phyloP scores from a whole-genome alignment of 2,888 invertebrate genomes.

The Tachina fera region DNA sequence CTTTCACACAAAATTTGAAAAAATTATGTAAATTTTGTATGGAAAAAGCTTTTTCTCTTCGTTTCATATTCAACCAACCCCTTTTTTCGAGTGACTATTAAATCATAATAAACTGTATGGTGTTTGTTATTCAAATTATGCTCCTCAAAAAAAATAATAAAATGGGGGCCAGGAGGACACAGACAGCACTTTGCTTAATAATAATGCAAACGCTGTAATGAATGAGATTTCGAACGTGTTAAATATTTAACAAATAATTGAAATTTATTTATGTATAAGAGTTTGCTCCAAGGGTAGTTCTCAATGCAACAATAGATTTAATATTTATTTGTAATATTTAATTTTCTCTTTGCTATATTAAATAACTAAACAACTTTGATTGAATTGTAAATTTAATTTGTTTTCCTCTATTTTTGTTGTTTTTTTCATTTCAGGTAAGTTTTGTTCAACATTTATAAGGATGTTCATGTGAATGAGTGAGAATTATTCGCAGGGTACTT shows the following conservation, averaged over 20 bases:
- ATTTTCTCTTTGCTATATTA: neutral
- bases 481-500: neutral
- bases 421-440: slow-evolving; percentile 55
- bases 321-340: slow-evolving; percentile 40
- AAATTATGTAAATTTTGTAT: slow-evolving; percentile 64
- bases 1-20: slow-evolving; percentile 41
- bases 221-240: slow-evolving; percentile 39
- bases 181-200: neutral
- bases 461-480: neutral
- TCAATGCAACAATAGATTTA: neutral
- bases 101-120: slow-evolving; percentile 27
- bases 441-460: neutral
- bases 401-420: neutral
- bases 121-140: slow-evolving; percentile 53
- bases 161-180: neutral
- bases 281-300: slow-evolving; percentile 15
- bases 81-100: slow-evolving; percentile 46
- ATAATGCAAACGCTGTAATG: slow-evolving; percentile 48
- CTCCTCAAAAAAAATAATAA: neutral
- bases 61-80: neutral
- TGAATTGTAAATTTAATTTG: slow-evolving; percentile 61
- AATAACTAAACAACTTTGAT: slow-evolving; percentile 52
- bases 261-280: slow-evolving; percentile 48
- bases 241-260: slow-evolving; percentile 59
- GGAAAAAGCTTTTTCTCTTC: neutral